Base-by-base conservation (phyloP, 2,113 vertebrate genomes). In the Microcebus murinus region DNA sequence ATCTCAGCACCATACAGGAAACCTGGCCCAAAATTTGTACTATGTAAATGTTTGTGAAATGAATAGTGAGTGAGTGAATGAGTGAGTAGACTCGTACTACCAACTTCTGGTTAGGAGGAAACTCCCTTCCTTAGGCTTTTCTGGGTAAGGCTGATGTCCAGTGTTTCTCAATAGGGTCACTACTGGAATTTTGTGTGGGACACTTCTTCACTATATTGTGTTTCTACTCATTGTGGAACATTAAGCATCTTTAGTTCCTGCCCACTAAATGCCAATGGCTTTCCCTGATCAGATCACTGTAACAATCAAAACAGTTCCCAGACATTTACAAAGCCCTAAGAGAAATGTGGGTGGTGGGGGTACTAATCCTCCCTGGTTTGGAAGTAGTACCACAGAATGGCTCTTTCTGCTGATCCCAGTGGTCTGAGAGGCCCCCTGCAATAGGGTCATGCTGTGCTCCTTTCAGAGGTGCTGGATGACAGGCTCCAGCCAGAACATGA, bases 41-140 rank as follows among this genome's bases (percentile, higher is more conserved):
- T 96, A 29, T 74, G 29, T 81, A 73, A 93, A 91, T 8, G 2
- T 83, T 92, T 96, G 42, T 92, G 55, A 94, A 92, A 82, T 61
- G 31, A 94, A 95, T 34, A 91, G 39, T 57, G 52, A 92, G 20
- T 55, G 52, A 73, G 10, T 50, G 8, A 87, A 39, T 39, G 65
- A 91, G 80, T 57, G 18, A 65, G 65, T 81, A 15, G 39, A 95
- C 23, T 6, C 50, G 15, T 17, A 92, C 20, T 18, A 83, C 10
- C 59, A 79, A 79, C 45, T 95, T 80, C 52, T 82, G 36, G 29
- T 79, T 90, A 63, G 81, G 73, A 90, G 31, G 39, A 87, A 29
- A 91, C 9, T 74, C 36, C 59, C 29, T 73, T 92, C 52, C 29
- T 68, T 74, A 31, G 55, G 45, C 29, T 94, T 63, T 85, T 90